Conservation (phyloP, 2,888 invertebrate species). For the Aphidoletes aphidimyza region DNA sequence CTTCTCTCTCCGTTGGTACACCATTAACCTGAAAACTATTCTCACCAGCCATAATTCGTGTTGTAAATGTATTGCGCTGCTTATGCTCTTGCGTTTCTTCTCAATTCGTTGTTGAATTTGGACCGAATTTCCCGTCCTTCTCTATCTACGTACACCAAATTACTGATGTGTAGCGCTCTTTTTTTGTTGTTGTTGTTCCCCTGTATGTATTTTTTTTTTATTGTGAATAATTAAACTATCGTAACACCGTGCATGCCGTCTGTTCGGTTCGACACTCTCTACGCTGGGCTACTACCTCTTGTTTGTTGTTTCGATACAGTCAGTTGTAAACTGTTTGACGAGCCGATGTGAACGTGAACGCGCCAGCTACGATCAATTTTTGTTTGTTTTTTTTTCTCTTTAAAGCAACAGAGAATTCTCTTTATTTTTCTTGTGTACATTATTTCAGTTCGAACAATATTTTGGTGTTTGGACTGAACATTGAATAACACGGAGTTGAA, state of each 20-base stretch:
- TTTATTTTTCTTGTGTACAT: too few relatives aligned
- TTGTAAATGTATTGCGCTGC: background rate
- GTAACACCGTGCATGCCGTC: conserved; percentile 46
- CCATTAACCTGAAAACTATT: background rate
- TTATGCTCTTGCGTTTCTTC: background rate
- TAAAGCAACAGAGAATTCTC: too few relatives aligned
- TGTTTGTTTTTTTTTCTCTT: background rate
- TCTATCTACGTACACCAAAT: background rate
- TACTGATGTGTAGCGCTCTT: background rate
- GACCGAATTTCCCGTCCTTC: background rate
- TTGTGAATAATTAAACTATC: conserved; percentile 39
- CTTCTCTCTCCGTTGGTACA: background rate
- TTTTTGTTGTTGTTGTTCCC: background rate
- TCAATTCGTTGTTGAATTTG: background rate
- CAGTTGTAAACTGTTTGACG: conserved; percentile 49
- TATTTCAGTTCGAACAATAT: too few relatives aligned
- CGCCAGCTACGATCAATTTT: background rate
- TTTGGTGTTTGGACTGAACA: too few relatives aligned
- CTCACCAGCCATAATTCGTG: conserved; percentile 20
- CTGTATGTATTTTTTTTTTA: conserved; percentile 43
- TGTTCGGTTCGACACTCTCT: conserved; percentile 17
- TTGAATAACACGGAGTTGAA: too few relatives aligned
- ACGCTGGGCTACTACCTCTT: background rate
- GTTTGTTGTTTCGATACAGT: conserved; percentile 21
- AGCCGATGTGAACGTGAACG: conserved; percentile 37